Evolutionary conservation across 2,797 vertebrate genomes (phyloP), one percentile per base, ranked within the genome.

Genomic region (Astyanax mexicanus): DNA sequence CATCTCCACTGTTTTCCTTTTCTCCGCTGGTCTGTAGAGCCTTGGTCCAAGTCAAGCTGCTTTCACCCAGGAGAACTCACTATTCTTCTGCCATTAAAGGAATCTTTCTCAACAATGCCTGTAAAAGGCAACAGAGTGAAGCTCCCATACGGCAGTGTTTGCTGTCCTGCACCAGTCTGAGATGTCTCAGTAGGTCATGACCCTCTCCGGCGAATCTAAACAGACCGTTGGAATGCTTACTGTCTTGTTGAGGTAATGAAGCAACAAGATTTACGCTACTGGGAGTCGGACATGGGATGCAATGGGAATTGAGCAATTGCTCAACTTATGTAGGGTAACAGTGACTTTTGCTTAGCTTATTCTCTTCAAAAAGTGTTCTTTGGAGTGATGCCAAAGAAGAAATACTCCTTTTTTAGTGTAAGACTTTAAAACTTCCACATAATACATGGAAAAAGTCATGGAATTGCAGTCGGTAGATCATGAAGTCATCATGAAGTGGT

Each of bases 161-260:
- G 67, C n/a, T n/a, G 40, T 38, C 49, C 67, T 25, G 69, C 72
- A 75, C 27, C 51, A 74, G 49, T 77, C 40, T n/a, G 74, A 66
- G 78, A 72, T 15, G 11, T 73, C 80, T 73, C 72, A 15, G 37
- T 44, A 67, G 78, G 75, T 75, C 45, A 79, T 32, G 10, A 84
- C 79, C 72, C 74, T 29, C 64, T 77, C 40, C 23, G 13, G 35
- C 44, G 52, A 54, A 21, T 73, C 60, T 25, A 83, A 74, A 85
- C 81, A 81, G 29, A 47, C 47, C 51, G 40, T 79, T 75, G 77
- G 74, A 79, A 57, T 75, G 62, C 61, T 47, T 17, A 42, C 19
- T 55, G 80, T 75, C 64, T 17, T 49, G n/a, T 75, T 27, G 11
- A 51, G 29, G 17, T 25, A 11, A 19, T 2, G 2, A 37, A 10